A percentile compares a stretch with the other conserved stretches of the same genome.
Evolutionary conservation across 2,113 vertebrate genomes (phyloP).

Genomic region (Indri indri): DNA sequence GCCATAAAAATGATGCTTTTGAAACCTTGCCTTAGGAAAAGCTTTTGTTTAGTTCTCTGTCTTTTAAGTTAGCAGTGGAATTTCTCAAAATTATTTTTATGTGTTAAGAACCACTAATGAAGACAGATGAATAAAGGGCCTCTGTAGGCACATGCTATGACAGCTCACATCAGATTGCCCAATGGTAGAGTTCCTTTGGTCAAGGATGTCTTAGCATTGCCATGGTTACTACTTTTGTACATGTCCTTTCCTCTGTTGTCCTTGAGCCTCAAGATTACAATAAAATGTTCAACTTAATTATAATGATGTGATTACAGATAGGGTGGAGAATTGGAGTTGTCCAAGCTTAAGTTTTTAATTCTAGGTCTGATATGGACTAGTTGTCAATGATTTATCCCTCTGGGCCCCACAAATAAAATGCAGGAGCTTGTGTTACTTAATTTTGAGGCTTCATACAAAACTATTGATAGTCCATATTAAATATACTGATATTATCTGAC

Average conservation of each 20-base stretch:
- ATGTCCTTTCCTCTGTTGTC: neutral
- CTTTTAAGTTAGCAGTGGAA: conserved; percentile 11
- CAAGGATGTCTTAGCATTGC: neutral
- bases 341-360: neutral
- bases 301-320: neutral
- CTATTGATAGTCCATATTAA: neutral
- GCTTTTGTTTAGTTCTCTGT: neutral
- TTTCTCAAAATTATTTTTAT: conserved; percentile 30
- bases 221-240: neutral
- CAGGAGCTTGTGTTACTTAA: neutral
- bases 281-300: neutral
- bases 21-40: neutral
- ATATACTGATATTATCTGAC: neutral
- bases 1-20: neutral
- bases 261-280: neutral
- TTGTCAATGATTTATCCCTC: neutral
- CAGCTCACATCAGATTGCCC: neutral
- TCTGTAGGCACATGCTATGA: neutral
- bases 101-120: conserved; percentile 46
- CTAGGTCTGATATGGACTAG: neutral
- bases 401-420: neutral
- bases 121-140: neutral
- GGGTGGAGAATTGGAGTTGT: neutral
- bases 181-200: neutral
- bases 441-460: neutral